Evolutionary conservation across 1,140 invertebrate species (phyloP), one percentile per base, ranked within the genome.

Genomic region (Penaeus indicus): DNA sequence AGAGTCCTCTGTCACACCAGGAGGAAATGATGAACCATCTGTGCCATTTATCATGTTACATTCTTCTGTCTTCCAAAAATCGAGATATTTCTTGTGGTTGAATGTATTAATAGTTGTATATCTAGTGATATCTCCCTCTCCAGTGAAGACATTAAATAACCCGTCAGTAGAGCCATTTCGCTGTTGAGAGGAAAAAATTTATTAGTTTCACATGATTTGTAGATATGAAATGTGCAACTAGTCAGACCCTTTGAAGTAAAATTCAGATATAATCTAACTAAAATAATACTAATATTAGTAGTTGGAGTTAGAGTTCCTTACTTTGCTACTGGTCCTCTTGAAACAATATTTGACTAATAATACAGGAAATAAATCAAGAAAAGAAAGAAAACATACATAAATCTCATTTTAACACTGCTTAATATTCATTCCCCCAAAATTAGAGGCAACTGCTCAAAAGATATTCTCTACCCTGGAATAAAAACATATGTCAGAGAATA

Each of bases 1-100:
- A 1, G 96, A 96, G 77, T 96, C 94, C 90, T 95, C 95, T 18
- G 94, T 95, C 88, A 98, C 96, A 91, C 96, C 95, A 0, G 97
- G 96, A 0, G 97, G 96, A 92, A 97, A 97, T 83, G 97, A 96
- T 27, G 96, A 97, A 10, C 97, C 97, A 92, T 98, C 97, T 16
- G 96, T 96, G 42, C 96, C 97, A 86, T 95, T 94, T 22, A 98
- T 92, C 75, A 95, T 95, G 93, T 98, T 97, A 92, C 97, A 98
- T 67, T 95, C 92, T 25, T 96, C 95, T 0, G 94, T 95, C 18
- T 94, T 94, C 95, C 96, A 98, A 92, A 97, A 96, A 1, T 95
- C 94, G 54, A 97, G 92, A 54, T 94, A 94, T 2, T 94, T 93
- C 69, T 95, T 94, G 16, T 96, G 95, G 92, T 97, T 96, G 94